A percentile compares a stretch with the other conserved stretches of the same genome.
Conservation (phyloP, 2,888 invertebrate genomes). For the Eupithecia abbreviata region DNA sequence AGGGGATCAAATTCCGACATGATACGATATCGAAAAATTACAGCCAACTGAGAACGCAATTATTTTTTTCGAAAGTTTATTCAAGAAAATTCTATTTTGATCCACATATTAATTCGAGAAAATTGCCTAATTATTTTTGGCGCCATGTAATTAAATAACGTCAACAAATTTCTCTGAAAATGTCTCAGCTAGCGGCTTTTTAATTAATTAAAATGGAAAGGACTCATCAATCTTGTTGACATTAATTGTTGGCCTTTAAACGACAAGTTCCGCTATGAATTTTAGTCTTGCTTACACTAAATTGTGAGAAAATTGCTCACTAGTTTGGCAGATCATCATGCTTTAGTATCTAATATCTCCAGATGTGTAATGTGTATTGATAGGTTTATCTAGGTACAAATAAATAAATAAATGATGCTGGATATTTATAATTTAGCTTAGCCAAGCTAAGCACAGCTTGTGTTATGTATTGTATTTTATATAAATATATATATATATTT, state of each 20-base stretch:
- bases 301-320: not conserved
- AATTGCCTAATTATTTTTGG: constrained; percentile 22
- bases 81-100: not conserved
- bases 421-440: no score
- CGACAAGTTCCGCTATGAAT: constrained; percentile 14
- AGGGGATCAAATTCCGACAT: no score
- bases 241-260: constrained; percentile 47
- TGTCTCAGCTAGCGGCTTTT: constrained; percentile 46
- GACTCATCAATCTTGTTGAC: constrained; percentile 68
- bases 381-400: no score
- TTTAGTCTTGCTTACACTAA: not conserved
- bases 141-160: constrained; percentile 28
- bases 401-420: no score
- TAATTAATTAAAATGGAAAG: constrained; percentile 56
- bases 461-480: no score
- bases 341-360: not conserved
- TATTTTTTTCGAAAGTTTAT: not conserved
- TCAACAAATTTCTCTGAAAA: constrained; percentile 44
- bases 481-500: no score
- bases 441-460: no score
- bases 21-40: not conserved
- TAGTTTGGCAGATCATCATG: no score
- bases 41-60: not conserved
- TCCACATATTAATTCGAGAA: constrained; percentile 11
- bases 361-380: not conserved